Conservation (phyloP, 1,140 invertebrate genomes). For the Argopecten irradians region DNA sequence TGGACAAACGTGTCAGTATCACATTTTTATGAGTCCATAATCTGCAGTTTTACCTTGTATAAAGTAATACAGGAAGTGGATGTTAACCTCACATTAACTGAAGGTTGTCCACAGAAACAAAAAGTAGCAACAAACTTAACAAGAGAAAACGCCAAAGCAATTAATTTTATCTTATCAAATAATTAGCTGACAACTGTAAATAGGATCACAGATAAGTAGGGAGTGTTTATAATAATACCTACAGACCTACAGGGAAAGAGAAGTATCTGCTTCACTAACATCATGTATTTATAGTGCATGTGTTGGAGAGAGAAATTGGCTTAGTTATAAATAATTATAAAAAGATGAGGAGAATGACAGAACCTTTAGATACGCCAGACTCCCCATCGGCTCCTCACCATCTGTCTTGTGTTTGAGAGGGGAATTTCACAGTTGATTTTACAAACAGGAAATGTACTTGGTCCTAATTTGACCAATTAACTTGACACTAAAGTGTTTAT, state of each 20-base stretch:
- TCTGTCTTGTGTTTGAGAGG: background rate
- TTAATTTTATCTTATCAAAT: slow-evolving; percentile 12
- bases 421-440: background rate
- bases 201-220: background rate
- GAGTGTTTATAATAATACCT: background rate
- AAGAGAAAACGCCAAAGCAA: background rate
- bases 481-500: background rate
- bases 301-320: background rate
- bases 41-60: background rate
- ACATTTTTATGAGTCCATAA: background rate
- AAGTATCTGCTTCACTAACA: background rate
- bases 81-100: background rate
- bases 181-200: background rate
- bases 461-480: slow-evolving; percentile 3
- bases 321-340: background rate
- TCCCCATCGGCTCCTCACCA: background rate
- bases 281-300: background rate
- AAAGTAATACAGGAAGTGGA: background rate
- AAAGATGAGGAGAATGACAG: background rate
- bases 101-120: background rate
- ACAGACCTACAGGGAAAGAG: background rate
- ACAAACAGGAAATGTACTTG: slow-evolving; percentile 1
- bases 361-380: too few species aligned
- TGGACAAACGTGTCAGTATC: background rate
- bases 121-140: background rate